phyloP scores from a whole-genome alignment of 2,113 vertebrate genomes.

The Alethe diademata region DNA sequence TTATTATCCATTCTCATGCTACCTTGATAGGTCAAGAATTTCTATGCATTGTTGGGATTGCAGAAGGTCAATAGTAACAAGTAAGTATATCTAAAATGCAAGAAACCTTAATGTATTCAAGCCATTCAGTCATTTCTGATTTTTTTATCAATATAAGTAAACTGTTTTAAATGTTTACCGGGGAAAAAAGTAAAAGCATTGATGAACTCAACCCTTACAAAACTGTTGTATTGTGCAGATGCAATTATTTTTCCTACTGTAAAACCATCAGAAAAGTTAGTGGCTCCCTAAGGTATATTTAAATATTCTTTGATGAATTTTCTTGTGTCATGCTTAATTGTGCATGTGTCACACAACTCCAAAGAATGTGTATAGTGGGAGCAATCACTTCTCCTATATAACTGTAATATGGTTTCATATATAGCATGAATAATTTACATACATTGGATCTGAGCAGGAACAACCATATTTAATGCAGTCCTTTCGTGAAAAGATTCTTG shows the following conservation, averaged over 20 bases:
- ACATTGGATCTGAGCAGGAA: neutral
- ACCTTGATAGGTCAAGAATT: neutral
- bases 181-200: neutral
- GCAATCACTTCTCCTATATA: constrained; percentile 39
- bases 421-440: neutral
- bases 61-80: neutral
- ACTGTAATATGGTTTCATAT: neutral
- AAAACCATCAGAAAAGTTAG: constrained; percentile 54
- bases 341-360: constrained; percentile 37
- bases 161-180: neutral
- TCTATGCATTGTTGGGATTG: neutral
- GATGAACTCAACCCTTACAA: neutral
- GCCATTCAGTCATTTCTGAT: neutral
- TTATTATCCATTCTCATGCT: neutral
- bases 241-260: constrained; percentile 68
- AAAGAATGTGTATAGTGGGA: constrained; percentile 47
- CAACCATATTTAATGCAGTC: neutral
- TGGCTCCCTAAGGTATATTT: constrained; percentile 47
- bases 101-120: neutral
- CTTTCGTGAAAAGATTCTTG: neutral
- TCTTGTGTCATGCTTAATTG: constrained; percentile 55
- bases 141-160: neutral
- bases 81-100: neutral
- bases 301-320: constrained; percentile 68
- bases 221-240: constrained; percentile 47